These are phyloP conservation scores for Pocillopora meandrina DNA, from an alignment of 92 coral and sea anemone genomes.

Conservation along the genomic window DNA sequence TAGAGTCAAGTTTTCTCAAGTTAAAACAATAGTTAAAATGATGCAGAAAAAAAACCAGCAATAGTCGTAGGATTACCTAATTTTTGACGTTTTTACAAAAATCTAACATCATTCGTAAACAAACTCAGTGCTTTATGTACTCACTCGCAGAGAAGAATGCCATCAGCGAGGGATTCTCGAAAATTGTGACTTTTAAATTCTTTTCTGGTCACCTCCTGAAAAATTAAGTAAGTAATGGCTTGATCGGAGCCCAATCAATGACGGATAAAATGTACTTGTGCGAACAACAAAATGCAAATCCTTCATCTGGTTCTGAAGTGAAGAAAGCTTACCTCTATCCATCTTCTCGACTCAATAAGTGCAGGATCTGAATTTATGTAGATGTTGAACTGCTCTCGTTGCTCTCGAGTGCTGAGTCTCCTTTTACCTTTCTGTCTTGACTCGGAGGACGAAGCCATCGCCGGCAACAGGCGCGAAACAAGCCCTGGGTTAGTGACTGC, in stretches of 20 bases:
- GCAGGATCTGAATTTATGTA: constrained; percentile 68
- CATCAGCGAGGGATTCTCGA: constrained; percentile 82
- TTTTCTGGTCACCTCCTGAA: constrained; percentile 76
- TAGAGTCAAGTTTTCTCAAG: not conserved
- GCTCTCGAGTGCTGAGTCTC: constrained; percentile 15
- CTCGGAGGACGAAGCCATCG: constrained; percentile 32
- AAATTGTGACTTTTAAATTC: constrained; percentile 75
- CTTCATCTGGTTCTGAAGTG: not conserved
- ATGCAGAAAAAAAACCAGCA: not conserved
- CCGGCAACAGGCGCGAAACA: constrained; percentile 13
- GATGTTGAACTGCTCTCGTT: constrained; percentile 53
- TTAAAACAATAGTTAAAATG: constrained; percentile 3
- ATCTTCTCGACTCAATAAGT: constrained; percentile 79
- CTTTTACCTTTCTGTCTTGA: not conserved
- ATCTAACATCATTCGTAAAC: constrained; percentile 1
- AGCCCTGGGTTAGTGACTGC: constrained; percentile 1
- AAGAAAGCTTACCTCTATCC: constrained; percentile 89
- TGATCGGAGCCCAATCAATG: not conserved
- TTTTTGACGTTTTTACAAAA: not conserved
- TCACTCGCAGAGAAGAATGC: constrained; percentile 94
- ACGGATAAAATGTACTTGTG: not conserved
- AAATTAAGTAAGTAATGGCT: not conserved
- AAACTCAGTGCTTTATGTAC: constrained; percentile 18
- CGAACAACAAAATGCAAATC: constrained; percentile 12
- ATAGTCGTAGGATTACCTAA: not conserved